Evolutionary conservation across 1,140 invertebrate species (phyloP), one percentile per base, ranked within the genome.

Genomic region (Phocides pigmalion): DNA sequence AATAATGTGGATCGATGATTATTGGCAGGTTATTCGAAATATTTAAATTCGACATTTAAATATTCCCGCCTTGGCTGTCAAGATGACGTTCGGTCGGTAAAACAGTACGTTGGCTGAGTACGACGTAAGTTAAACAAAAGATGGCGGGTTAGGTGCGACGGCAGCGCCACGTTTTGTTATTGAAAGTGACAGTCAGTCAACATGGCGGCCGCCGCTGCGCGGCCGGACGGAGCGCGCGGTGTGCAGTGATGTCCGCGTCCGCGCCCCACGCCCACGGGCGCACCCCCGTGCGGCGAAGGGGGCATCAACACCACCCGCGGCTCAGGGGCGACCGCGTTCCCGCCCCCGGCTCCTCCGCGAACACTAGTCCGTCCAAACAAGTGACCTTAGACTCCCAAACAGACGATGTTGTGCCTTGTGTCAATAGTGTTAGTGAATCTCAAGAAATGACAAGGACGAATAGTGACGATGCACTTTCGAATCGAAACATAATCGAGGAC

Each of bases 291-390:
- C 94, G 93, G 88, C 94, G 95, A 83, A 94, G 95, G 84, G 95
- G 95, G 58, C 95, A 96, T 82, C 95, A 96, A 87, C 95, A 96
- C 89, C 95, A 96, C 92, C 95, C 94, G 70, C 93, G 94, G 54
- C 74, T 89, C 70, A 88, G 75, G 84, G 92, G 80, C 87, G 93
- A 82, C 73, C 91, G 79, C 82, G 79, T 62, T 72, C 92, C 81
- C 91, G 93, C 85, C 86, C 84, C 92, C 74, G 88, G 89, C 73
- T 41, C 80, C 64, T 79, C 82, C 69, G 76, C 86, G 72, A 85
- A 92, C 84, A 87, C 87, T 72, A 92, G 92, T 91, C 92, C 93
- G 92, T 93, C 93, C 92, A 93, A 91, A 92, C 90, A 92, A 92
- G 93, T 92, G 90, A 93, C 92, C 90, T 91, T 91, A 92, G 83